A percentile compares a stretch with the other conserved stretches of the same genome.
phyloP scores from a whole-genome alignment of 2,113 vertebrate genomes.

The Emydura subglobosa region DNA sequence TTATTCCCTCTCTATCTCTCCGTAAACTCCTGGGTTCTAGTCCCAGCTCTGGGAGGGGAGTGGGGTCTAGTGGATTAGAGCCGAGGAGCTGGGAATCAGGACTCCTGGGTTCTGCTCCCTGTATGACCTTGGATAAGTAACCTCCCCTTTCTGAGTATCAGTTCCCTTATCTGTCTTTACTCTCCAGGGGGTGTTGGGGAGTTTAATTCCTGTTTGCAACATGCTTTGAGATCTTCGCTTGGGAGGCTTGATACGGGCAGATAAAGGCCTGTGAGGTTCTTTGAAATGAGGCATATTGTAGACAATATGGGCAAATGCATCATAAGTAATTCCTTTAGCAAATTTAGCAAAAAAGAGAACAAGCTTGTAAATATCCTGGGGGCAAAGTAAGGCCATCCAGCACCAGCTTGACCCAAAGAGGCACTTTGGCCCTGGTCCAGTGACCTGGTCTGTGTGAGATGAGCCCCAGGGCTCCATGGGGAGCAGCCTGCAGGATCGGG shows the following conservation, averaged over 20 bases:
- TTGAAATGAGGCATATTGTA: not conserved
- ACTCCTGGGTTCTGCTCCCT: not conserved
- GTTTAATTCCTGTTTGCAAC: not conserved
- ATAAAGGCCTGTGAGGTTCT: not conserved
- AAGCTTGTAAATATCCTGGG: not conserved
- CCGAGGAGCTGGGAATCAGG: not conserved
- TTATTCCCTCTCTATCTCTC: not conserved
- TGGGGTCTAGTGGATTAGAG: not conserved
- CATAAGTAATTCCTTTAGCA: not conserved
- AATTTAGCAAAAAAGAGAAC: no score
- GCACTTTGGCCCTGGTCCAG: not conserved
- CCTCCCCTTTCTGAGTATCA: not conserved
- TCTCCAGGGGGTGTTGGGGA: not conserved
- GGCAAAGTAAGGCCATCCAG: not conserved
- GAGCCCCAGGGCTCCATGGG: not conserved
- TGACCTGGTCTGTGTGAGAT: not conserved
- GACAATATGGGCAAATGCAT: not conserved
- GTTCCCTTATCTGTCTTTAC: not conserved
- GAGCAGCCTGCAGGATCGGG: fast-evolving
- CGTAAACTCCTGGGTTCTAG: not conserved
- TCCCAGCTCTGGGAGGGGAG: not conserved
- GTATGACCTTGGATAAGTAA: not conserved
- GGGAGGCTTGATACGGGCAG: not conserved
- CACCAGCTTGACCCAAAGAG: not conserved
- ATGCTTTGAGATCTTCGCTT: not conserved